Base-by-base conservation (phyloP, 1,140 invertebrate species). In the Drosophila albomicans region DNA sequence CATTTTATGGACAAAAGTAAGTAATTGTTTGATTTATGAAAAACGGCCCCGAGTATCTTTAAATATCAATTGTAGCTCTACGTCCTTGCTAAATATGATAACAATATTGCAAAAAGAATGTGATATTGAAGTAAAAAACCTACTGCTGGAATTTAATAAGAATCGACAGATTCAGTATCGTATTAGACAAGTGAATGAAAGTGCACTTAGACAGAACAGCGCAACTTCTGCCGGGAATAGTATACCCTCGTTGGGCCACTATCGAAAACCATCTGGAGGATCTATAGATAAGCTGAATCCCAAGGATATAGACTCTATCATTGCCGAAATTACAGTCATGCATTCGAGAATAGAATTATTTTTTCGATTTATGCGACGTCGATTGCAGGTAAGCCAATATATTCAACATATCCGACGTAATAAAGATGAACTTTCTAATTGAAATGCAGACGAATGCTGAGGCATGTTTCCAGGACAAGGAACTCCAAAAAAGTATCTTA, bases 301-400 rank as follows among this genome's bases (percentile, higher is more conserved):
- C 0, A 96, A 98, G 87, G 96, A 97, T 73, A 94, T 99, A 7
- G 99, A 99, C 94, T 94, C 96, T 0, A 93, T 99, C 4, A 95
- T 99, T 48, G 96, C 95, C 13, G 99, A 99, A 93, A 95, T 99
- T 52, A 98, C 98, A 0, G 94, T 99, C 15, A 96, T 99, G 92
- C 98, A 98, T 93, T 96, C 97, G 1, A 94, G 98, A 72, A 95
- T 97, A 35, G 97, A 99, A 92, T 93, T 99, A 0, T 99, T 99
- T 92, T 95, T 98, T 69, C 94, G 96, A 74, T 99, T 99, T 94
- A 94, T 99, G 62, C 94, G 95, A 28, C 94, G 97, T 73, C 94
- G 97, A 89, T 93, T 98, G 11, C 94, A 94, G 81, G 97, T 97
- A 93, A 94, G 93, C 0, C 1, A 46, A 32, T 16, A 8, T 30